Conservation (phyloP, 1,140 invertebrate species). For the Macrobrachium rosenbergii region DNA sequence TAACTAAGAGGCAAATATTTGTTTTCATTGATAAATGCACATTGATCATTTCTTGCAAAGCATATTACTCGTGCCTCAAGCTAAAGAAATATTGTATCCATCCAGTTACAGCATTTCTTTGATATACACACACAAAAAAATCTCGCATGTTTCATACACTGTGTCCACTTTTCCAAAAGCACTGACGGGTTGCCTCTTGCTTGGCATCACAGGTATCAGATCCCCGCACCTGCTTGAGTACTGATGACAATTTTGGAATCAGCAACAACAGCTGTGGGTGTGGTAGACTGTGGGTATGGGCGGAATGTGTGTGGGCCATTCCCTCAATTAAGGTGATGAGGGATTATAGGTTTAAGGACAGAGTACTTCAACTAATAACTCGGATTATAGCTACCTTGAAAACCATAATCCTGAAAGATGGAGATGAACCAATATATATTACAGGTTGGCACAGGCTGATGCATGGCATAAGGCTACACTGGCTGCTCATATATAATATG, state of each 20-base stretch:
- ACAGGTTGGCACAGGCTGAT: background rate
- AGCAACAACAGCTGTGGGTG: slow-evolving; percentile 22
- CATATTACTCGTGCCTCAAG: background rate
- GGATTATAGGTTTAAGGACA: background rate
- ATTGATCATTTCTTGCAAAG: slow-evolving; percentile 14
- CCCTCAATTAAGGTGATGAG: slow-evolving; percentile 33
- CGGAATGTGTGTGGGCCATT: slow-evolving; percentile 60
- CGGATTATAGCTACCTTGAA: no score
- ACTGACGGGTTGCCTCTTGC: slow-evolving; percentile 34
- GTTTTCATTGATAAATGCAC: slow-evolving; percentile 15
- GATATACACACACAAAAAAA: no score
- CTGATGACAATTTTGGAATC: background rate
- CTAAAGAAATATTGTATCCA: background rate
- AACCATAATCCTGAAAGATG: background rate
- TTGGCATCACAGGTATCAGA: slow-evolving; percentile 37
- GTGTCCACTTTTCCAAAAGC: slow-evolving; percentile 15
- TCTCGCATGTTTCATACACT: no score
- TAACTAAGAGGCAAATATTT: background rate
- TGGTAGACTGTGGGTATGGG: slow-evolving; percentile 54
- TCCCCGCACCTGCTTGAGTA: slow-evolving; percentile 23
- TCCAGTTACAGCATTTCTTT: no score
- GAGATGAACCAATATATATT: background rate
- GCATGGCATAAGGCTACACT: slow-evolving; percentile 30
- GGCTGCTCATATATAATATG: slow-evolving; percentile 26
- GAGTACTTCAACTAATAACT: no score